Base-by-base conservation (phyloP, 2,113 vertebrate genomes). In the Platycercus adscitus region DNA sequence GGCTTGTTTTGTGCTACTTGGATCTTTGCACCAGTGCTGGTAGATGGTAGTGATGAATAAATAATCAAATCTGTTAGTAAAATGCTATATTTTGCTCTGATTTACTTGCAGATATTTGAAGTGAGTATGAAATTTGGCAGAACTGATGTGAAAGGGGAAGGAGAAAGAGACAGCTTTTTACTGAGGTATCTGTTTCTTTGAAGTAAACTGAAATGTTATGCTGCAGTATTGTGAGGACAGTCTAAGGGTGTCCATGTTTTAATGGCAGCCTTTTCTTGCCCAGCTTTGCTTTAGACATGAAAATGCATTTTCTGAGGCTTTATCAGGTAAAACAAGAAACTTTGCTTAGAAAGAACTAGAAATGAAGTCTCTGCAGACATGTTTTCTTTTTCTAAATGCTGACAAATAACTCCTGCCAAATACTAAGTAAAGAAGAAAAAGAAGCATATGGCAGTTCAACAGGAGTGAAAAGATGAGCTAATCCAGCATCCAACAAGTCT, bases 401-500 rank as follows among this genome's bases (percentile, higher is more conserved):
- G 93, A 96, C 95, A 96, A 95, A 95, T 94, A 96, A 75, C 73
- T 94, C 86, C 95, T 96, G 96, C 96, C 88, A 94, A 96, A 91
- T 89, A 76, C 93, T 89, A 89, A 83, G 89, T 94, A 96, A 93
- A 95, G 81, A 81, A 96, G 86, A 97, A 96, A 95, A 96, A 91
- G 96, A 97, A 96, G 81, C 96, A 96, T 96, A 97, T 93, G 95
- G 92, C 86, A 91, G 91, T 95, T 93, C 92, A 96, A 96, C 88
- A 80, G 84, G 86, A 97, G 84, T 93, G 92, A 96, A 97, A 97
- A 92, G 95, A 96, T 95, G 96, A 96, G 92, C 93, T 96, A 97
- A 96, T 96, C 93, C 92, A 87, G 92, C 81, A 89, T 77, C 96
- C 92, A 97, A 85, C 91, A 95, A 95, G 92, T 87, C 92, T 96